Evolutionary conservation across 2,888 invertebrate genomes (phyloP), one percentile per base, ranked within the genome.

Genomic region (Luffia ferchaultella): DNA sequence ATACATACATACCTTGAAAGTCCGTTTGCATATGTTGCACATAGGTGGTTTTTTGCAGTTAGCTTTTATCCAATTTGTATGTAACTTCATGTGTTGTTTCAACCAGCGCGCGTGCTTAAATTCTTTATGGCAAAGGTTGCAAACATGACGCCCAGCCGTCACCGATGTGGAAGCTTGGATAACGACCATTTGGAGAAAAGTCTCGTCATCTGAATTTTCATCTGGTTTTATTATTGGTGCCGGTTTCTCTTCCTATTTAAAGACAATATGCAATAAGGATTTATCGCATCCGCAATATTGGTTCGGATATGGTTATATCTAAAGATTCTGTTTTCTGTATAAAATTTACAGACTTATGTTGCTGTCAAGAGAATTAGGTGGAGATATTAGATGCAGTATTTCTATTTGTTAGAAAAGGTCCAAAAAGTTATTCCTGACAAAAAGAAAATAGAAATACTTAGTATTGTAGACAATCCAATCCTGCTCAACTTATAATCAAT

Each of bases 41-140:
- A 85, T 86, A 1, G 88, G 88, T 18, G 87, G 88, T 60, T 88
- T 88, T 71, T 88, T 88, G 65, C 88, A 88, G 55, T 88, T 88
- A 0, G 88, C 88, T 58, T 83, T 85, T 57, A 88, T 88, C 88
- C 88, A 88, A 67, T 88, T 88, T 15, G 85, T 76, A 56, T 88
- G 88, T 0, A 85, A 86, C 17, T 86, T 68, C 88, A 88, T 88
- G 58, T 88, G 88, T 54, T 85, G 84, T 58, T 88, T 87, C 9
- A 88, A 68, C 76, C 88, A 88, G 47, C 86, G 76, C 3, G 86
- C 85, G 55, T 88, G 87, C 54, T 87, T 87, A 62, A 88, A 88
- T 65, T 88, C 88, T 56, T 87, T 87, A 48, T 85, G 86, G 64
- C 88, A 88, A 3, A 88, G 73, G 63, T 88, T 88, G 63, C 88